These are phyloP conservation scores for Drosophila neutralis DNA, from an alignment of 2,888 invertebrate genomes.

Conservation along the genomic window DNA sequence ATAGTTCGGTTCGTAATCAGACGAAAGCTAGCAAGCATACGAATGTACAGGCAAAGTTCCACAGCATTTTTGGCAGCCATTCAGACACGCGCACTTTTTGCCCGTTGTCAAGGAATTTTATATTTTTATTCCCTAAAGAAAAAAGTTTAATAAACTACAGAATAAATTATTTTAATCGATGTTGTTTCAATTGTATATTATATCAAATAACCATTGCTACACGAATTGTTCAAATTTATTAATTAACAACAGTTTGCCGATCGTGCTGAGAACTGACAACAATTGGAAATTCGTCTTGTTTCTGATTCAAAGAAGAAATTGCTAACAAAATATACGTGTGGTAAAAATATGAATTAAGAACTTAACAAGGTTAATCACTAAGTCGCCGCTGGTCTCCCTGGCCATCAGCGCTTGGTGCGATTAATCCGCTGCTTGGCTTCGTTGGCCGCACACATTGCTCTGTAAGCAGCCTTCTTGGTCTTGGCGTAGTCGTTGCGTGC, in stretches of 20 bases:
- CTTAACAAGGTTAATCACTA: not conserved
- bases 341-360: not conserved
- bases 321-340: conserved; percentile 28
- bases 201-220: not conserved
- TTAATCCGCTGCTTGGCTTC: conserved; percentile 87
- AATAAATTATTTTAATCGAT: conserved; percentile 66
- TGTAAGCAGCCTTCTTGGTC: conserved; percentile 88
- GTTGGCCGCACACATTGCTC: conserved; percentile 88
- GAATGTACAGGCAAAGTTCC: conserved; percentile 75
- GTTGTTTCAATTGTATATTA: conserved; percentile 4
- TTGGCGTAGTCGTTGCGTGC: conserved; percentile 88
- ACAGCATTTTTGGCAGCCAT: conserved; percentile 83
- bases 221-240: not conserved
- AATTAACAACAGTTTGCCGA: not conserved
- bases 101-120: conserved; percentile 80
- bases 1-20: conserved; percentile 50
- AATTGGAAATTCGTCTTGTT: not conserved
- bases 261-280: not conserved
- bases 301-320: conserved; percentile 2
- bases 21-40: conserved; percentile 42
- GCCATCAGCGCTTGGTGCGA: not conserved
- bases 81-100: conserved; percentile 76
- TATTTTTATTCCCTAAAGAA: conserved; percentile 83
- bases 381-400: not conserved
- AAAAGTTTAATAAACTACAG: conserved; percentile 79